These are phyloP conservation scores for Serilophus lunatus DNA, from an alignment of 2,113 vertebrate genomes.

Conservation along the genomic window DNA sequence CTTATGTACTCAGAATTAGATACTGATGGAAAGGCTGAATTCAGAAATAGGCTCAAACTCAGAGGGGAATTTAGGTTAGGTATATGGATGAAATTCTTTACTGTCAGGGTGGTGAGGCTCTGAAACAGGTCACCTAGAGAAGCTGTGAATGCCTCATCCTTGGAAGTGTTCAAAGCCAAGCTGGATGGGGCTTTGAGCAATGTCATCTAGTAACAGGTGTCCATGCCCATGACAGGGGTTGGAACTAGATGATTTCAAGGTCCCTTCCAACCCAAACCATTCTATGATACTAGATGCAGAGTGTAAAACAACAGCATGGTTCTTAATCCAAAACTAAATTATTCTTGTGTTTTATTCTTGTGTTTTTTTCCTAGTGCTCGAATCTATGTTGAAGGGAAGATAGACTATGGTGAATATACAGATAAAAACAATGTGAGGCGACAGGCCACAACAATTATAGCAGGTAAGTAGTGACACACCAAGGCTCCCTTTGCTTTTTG, in stretches of 20 bases:
- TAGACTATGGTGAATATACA: conserved; percentile 95
- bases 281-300: not conserved
- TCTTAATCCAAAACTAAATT: not conserved
- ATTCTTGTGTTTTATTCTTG: not conserved
- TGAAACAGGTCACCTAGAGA: not conserved
- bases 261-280: not conserved
- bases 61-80: not conserved
- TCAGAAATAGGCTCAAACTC: not conserved
- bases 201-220: not conserved
- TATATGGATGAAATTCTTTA: not conserved
- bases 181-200: not conserved
- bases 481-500: not conserved
- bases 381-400: conserved; percentile 90
- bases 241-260: not conserved
- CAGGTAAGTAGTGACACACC: conserved; percentile 74
- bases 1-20: not conserved
- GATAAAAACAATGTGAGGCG: conserved; percentile 94
- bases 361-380: conserved; percentile 75
- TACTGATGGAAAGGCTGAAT: too few relatives aligned
- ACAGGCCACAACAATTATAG: conserved; percentile 95
- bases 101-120: not conserved
- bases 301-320: not conserved
- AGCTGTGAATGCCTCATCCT: not conserved
- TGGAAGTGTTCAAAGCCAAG: not conserved
- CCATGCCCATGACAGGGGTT: not conserved